Conservation (phyloP, 2,797 vertebrate genomes). For the Bradypodion pumilum region DNA sequence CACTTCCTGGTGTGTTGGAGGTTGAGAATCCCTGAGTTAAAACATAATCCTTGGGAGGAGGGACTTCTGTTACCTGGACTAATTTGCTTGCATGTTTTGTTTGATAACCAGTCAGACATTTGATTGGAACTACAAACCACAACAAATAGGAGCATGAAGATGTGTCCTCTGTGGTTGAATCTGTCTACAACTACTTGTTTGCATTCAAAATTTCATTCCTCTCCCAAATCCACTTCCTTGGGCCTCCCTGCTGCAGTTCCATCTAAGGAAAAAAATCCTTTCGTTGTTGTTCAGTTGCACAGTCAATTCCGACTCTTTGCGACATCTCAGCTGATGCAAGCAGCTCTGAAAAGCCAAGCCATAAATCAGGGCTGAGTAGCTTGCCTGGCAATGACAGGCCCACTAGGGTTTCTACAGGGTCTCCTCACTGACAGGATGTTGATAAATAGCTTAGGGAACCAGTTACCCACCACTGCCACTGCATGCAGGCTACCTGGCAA, state of each 20-base stretch:
- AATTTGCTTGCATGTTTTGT: too few relatives aligned
- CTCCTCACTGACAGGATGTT: conserved; percentile 31
- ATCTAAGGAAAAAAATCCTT: conserved; percentile 17
- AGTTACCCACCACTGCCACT: not conserved
- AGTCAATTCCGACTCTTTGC: too few relatives aligned
- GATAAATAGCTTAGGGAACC: conserved; percentile 40
- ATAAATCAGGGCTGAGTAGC: conserved; percentile 41
- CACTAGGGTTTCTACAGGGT: conserved; percentile 18
- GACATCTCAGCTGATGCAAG: conserved; percentile 6
- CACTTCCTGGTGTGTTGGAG: too few relatives aligned
- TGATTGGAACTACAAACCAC: too few relatives aligned
- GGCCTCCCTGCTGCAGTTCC: not conserved
- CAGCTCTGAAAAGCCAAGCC: conserved; percentile 12
- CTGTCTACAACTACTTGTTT: not conserved
- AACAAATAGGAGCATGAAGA: not conserved
- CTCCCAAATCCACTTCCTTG: not conserved
- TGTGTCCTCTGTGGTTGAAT: not conserved
- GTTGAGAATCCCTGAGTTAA: too few relatives aligned
- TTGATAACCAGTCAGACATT: too few relatives aligned
- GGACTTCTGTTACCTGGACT: too few relatives aligned
- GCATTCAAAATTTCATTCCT: too few relatives aligned
- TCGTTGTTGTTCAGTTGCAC: too few relatives aligned
- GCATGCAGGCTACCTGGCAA: conserved; percentile 5
- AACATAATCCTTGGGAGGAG: too few relatives aligned
- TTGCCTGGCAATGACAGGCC: conserved; percentile 13